Evolutionary conservation across 2,797 vertebrate genomes (phyloP).

Genomic region (Centropyge bicolor): DNA sequence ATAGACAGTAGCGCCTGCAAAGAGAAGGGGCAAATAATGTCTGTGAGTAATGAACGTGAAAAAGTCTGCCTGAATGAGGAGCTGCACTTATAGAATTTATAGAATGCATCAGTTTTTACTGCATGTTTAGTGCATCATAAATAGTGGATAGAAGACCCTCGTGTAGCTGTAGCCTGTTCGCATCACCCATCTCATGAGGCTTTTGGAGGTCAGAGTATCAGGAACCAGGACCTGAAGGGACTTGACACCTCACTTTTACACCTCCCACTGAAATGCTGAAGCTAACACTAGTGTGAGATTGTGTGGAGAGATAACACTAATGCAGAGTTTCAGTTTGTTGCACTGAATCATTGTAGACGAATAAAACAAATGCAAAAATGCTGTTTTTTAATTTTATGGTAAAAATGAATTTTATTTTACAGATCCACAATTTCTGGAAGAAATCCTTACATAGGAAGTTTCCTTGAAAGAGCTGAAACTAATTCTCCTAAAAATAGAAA

Average conservation of each 20-base stretch:
- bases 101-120: neutral
- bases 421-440: neutral
- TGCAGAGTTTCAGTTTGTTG: neutral
- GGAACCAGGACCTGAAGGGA: slow-evolving; percentile 9
- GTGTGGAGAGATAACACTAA: neutral
- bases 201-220: slow-evolving; percentile 31
- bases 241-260: slow-evolving; percentile 21
- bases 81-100: slow-evolving; percentile 8
- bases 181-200: neutral
- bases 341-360: neutral
- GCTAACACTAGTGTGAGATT: slow-evolving; percentile 32
- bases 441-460: neutral
- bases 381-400: neutral
- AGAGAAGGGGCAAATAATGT: neutral
- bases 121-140: slow-evolving; percentile 13
- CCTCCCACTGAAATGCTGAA: slow-evolving; percentile 45
- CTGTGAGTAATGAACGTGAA: neutral
- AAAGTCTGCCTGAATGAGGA: neutral
- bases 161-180: slow-evolving; percentile 3
- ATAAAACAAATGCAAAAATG: neutral
- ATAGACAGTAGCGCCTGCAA: neutral
- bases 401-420: neutral
- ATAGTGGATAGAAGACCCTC: slow-evolving; percentile 34
- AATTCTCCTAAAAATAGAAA: neutral
- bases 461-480: neutral